Conservation (phyloP, 2,797 vertebrate genomes). For the Brotula barbata region DNA sequence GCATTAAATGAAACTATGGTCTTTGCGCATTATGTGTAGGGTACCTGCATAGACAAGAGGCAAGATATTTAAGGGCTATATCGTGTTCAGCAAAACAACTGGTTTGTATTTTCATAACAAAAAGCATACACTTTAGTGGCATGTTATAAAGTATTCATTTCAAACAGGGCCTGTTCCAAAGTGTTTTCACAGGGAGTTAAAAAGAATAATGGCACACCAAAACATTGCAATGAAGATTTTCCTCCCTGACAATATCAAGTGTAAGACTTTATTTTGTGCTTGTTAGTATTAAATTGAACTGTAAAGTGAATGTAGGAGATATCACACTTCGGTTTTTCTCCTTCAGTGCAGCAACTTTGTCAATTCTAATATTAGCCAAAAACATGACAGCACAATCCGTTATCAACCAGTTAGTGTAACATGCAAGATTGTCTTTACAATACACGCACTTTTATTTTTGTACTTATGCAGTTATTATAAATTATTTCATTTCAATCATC, state of each 20-base stretch:
- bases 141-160: background rate
- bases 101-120: too few relatives aligned
- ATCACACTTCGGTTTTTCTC: too few relatives aligned
- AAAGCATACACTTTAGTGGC: too few relatives aligned
- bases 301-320: background rate
- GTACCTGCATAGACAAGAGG: slow-evolving; percentile 23
- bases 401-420: too few relatives aligned
- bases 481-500: background rate
- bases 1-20: slow-evolving; percentile 10
- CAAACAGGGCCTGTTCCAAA: background rate
- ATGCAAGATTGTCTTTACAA: too few relatives aligned
- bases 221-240: slow-evolving; percentile 4
- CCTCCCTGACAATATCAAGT: slow-evolving; percentile 3
- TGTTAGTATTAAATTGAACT: background rate
- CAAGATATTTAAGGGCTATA: slow-evolving; percentile 63
- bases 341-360: too few relatives aligned
- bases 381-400: too few relatives aligned
- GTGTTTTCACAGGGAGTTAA: slow-evolving; percentile 9
- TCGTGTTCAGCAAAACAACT: slow-evolving; percentile 25
- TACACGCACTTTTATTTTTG: too few relatives aligned
- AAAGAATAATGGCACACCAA: slow-evolving; percentile 4
- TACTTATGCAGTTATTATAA: too few relatives aligned
- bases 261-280: background rate
- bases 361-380: too few relatives aligned
- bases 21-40: slow-evolving; percentile 31